Evolutionary conservation across 2,113 vertebrate genomes (phyloP).

Genomic region (Syrmaticus mikado): DNA sequence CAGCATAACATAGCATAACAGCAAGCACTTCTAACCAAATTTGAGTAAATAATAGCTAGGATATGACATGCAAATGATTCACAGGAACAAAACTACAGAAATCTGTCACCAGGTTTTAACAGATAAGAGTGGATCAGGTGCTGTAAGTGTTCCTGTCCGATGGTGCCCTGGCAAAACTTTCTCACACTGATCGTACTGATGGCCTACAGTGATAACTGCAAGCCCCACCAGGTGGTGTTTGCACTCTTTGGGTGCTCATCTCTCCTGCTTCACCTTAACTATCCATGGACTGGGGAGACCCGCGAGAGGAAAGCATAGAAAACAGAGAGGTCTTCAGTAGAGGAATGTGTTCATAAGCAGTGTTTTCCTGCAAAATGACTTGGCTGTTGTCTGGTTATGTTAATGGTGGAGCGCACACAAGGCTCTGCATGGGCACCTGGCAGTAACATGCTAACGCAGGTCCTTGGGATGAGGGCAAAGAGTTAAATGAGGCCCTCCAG

Average conservation of each 20-base stretch:
- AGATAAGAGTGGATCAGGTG: background rate
- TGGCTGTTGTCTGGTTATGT: background rate
- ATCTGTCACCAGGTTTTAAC: background rate
- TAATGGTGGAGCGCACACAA: background rate
- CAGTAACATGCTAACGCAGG: background rate
- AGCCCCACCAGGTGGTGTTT: background rate
- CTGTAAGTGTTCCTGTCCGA: background rate
- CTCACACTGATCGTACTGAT: background rate
- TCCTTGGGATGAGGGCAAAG: background rate
- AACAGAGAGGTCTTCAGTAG: background rate
- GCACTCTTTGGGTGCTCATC: background rate
- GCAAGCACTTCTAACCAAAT: background rate
- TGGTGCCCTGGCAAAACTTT: background rate
- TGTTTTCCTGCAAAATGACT: background rate
- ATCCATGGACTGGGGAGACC: rapidly evolving
- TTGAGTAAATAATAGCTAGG: background rate
- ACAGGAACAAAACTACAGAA: background rate
- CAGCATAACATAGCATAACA: too few relatives aligned
- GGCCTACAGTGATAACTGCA: background rate
- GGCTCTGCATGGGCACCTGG: background rate
- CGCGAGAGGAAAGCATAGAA: background rate
- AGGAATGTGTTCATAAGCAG: background rate
- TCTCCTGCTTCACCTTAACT: background rate
- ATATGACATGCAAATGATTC: background rate
- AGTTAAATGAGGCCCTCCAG: background rate